phyloP scores from a whole-genome alignment of 2,113 vertebrate species.

The Upupa epops region DNA sequence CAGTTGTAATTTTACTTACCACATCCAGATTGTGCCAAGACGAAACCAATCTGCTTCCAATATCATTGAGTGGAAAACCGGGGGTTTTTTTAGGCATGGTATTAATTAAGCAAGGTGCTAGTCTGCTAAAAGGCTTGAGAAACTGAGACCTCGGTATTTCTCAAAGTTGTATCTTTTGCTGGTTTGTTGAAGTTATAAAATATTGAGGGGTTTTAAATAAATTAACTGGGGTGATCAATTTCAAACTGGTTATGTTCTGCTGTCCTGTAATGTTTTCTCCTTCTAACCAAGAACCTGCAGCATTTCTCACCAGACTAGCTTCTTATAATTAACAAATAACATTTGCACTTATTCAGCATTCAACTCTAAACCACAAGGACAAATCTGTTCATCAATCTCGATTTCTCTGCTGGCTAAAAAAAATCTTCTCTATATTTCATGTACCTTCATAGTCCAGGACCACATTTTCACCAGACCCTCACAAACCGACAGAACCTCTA shows the following conservation, averaged over 20 bases:
- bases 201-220: neutral
- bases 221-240: neutral
- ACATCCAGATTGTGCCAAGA: neutral
- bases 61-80: neutral
- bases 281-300: neutral
- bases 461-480: neutral
- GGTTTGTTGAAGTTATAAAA: neutral
- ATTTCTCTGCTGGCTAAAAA: neutral
- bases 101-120: neutral
- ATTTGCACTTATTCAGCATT: slow-evolving; percentile 16
- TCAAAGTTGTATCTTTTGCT: neutral
- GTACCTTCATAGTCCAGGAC: neutral
- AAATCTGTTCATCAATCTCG: slow-evolving; percentile 12
- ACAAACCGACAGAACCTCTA: neutral
- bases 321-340: slow-evolving; percentile 19
- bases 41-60: slow-evolving; percentile 10
- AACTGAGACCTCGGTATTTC: neutral
- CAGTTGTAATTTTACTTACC: neutral
- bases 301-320: neutral
- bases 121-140: neutral
- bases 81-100: neutral
- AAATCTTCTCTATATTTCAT: neutral
- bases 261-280: neutral
- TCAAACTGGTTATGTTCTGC: neutral
- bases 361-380: neutral